Evolutionary conservation across 2,113 vertebrate genomes (phyloP).

Genomic region (Otis tarda): DNA sequence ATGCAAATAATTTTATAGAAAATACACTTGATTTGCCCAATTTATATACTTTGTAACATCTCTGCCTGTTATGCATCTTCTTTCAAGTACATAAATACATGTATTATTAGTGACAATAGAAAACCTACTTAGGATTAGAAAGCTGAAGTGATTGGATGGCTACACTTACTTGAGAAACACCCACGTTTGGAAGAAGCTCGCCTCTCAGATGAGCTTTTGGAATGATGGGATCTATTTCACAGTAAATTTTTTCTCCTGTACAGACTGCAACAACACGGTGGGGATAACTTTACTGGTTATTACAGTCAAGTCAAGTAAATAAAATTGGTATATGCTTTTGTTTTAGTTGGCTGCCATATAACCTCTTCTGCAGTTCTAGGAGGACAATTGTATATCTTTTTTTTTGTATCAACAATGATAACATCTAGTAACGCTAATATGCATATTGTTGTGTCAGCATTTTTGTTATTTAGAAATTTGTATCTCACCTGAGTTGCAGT

Average conservation of each 20-base stretch:
- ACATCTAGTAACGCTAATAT: background rate
- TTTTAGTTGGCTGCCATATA: background rate
- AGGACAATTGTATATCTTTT: background rate
- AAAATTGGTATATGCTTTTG: background rate
- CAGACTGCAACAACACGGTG: background rate
- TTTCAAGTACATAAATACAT: slow-evolving; percentile 44
- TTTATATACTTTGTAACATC: slow-evolving; percentile 28
- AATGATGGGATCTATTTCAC: slow-evolving; percentile 36
- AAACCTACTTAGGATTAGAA: slow-evolving; percentile 35
- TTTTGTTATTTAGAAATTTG: slow-evolving; percentile 30
- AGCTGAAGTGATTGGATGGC: slow-evolving; percentile 22
- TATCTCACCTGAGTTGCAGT: slow-evolving; percentile 1
- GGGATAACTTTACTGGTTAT: slow-evolving; percentile 5
- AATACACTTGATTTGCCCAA: slow-evolving; percentile 52
- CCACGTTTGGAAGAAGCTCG: background rate
- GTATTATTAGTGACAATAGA: slow-evolving; percentile 51
- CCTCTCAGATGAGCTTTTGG: slow-evolving; percentile 22
- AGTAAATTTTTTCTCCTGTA: background rate
- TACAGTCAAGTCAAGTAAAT: slow-evolving; percentile 26
- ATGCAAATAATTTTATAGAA: slow-evolving; percentile 51
- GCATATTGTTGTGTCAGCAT: background rate
- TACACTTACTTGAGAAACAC: slow-evolving; percentile 14
- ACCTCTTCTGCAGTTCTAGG: slow-evolving; percentile 4
- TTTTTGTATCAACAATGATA: background rate
- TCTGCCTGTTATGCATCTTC: slow-evolving; percentile 23